Percentiles rank a stretch among this genome's conserved stretches.
These are phyloP conservation scores for Mythimna albipuncta DNA, from an alignment of 2,888 invertebrate species.

Conservation along the genomic window DNA sequence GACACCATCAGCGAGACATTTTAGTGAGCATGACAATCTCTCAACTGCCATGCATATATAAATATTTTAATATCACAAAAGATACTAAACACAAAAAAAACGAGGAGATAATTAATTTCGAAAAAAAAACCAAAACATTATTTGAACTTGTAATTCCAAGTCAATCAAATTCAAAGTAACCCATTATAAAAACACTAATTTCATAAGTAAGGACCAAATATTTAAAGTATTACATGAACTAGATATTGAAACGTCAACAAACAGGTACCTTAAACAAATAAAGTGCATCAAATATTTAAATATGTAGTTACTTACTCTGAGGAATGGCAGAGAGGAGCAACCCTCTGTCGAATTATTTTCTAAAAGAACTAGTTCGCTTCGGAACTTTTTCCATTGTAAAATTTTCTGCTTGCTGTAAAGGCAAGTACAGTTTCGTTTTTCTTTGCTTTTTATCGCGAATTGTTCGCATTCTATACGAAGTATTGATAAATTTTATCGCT, in stretches of 20 bases:
- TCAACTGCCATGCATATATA: too few relatives aligned
- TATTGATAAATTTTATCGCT: background rate
- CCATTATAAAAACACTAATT: too few relatives aligned
- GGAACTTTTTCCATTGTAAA: constrained; percentile 41
- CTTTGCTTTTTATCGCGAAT: constrained; percentile 20
- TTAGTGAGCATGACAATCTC: too few relatives aligned
- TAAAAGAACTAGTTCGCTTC: constrained; percentile 24
- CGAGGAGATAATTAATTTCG: too few relatives aligned
- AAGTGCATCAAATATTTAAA: constrained; percentile 25
- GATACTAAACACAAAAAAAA: too few relatives aligned
- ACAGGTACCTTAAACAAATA: background rate
- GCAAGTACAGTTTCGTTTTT: constrained; percentile 25
- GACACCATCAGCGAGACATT: too few relatives aligned
- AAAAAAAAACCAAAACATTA: too few relatives aligned
- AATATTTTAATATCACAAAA: too few relatives aligned
- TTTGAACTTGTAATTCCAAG: too few relatives aligned
- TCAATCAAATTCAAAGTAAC: too few relatives aligned
- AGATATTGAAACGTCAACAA: background rate
- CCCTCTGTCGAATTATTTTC: constrained; percentile 21
- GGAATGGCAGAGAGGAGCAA: background rate
- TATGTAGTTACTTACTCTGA: background rate
- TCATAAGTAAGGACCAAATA: too few relatives aligned
- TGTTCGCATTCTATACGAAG: constrained; percentile 11
- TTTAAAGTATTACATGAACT: background rate
- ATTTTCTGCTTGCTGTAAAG: constrained; percentile 35